phyloP scores from a whole-genome alignment of 2,797 vertebrate genomes.

The Dallia pectoralis region DNA sequence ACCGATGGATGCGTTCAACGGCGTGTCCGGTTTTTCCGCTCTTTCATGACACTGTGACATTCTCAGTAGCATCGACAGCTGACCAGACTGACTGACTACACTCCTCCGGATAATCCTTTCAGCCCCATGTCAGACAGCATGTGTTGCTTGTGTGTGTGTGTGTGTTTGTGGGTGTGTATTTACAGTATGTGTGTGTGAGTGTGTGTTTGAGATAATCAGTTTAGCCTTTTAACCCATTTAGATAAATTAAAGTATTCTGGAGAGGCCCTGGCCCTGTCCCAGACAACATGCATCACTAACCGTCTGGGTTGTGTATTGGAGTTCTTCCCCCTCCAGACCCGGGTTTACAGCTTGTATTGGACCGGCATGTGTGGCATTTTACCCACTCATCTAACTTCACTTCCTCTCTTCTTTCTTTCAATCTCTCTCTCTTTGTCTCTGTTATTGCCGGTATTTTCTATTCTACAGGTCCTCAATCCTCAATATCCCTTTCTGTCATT shows the following conservation, averaged over 20 bases:
- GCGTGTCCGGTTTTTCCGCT: background rate
- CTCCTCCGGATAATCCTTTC: background rate
- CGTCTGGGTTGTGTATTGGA: constrained; percentile 39
- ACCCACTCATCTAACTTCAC: constrained; percentile 68
- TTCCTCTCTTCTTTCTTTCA: constrained; percentile 36
- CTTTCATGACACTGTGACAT: background rate
- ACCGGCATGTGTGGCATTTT: constrained; percentile 76
- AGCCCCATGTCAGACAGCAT: constrained; percentile 28
- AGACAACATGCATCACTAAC: constrained; percentile 47
- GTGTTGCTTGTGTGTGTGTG: constrained; percentile 22
- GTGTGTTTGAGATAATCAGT: constrained; percentile 35
- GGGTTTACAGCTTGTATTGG: constrained; percentile 60
- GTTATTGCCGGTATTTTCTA: constrained; percentile 39
- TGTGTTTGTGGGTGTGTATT: constrained; percentile 1
- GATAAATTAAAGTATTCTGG: constrained; percentile 55
- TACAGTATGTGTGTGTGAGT: constrained; percentile 25
- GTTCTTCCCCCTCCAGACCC: constrained; percentile 23
- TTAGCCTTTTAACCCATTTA: constrained; percentile 50
- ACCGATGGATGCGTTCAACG: background rate
- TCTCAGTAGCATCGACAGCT: background rate
- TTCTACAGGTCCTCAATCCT: constrained; percentile 43
- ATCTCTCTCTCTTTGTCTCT: constrained; percentile 37
- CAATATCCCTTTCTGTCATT: constrained; percentile 64
- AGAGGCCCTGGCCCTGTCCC: constrained; percentile 43
- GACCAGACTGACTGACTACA: constrained; percentile 5